Percentiles rank a stretch among this genome's conserved stretches.
Evolutionary conservation across 2,797 vertebrate genomes (phyloP).

Genomic region (Chaetodon trifasciatus): DNA sequence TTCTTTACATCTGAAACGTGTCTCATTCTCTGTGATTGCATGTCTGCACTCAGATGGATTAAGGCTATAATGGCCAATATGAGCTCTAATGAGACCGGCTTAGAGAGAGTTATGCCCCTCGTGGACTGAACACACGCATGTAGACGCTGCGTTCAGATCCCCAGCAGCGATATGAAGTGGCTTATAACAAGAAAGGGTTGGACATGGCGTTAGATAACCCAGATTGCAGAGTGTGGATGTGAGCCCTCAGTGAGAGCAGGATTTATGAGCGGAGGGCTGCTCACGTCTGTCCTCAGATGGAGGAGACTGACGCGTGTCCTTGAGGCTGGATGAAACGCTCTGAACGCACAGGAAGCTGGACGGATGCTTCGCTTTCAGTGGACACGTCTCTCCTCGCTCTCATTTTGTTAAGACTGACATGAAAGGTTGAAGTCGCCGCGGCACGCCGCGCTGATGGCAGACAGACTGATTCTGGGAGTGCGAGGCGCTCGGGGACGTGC

Average conservation of each 20-base stretch:
- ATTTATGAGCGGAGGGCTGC: constrained; percentile 48
- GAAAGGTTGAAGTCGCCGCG: constrained; percentile 32
- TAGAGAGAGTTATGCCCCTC: not conserved
- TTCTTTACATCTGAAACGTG: not conserved
- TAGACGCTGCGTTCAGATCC: constrained; percentile 12
- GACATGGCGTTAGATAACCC: constrained; percentile 1
- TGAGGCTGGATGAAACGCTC: constrained; percentile 51
- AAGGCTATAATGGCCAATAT: not conserved
- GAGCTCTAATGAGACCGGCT: constrained; percentile 7
- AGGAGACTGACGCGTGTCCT: constrained; percentile 53
- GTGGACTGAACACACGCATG: constrained; percentile 3
- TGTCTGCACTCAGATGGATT: constrained; percentile 8
- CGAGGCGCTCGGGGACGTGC: not conserved
- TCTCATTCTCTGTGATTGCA: not conserved
- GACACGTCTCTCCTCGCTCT: constrained; percentile 18
- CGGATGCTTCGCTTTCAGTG: constrained; percentile 24
- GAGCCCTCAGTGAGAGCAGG: constrained; percentile 38
- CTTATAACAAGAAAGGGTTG: constrained; percentile 16
- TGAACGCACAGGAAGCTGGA: constrained; percentile 26
- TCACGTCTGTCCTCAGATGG: constrained; percentile 34
- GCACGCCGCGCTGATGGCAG: not conserved
- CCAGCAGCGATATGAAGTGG: constrained; percentile 19
- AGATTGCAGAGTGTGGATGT: constrained; percentile 13
- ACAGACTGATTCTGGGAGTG: constrained; percentile 4
- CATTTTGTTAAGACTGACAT: constrained; percentile 22